phyloP scores from a whole-genome alignment of 2,797 vertebrate species.

The Salarias fasciatus region DNA sequence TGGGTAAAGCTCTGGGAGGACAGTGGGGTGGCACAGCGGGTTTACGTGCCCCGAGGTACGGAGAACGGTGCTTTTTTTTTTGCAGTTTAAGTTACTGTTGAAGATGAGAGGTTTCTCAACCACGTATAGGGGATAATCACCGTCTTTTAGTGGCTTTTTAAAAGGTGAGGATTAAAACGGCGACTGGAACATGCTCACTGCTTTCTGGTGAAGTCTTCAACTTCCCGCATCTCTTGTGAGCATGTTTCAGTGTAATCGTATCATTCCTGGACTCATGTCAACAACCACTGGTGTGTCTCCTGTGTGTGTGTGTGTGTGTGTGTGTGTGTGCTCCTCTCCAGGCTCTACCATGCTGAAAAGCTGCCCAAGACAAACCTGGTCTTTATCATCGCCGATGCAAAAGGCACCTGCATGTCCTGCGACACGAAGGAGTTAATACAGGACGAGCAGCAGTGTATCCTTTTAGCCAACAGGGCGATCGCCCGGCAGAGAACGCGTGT shows the following conservation, averaged over 20 bases:
- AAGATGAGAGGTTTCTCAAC: constrained; percentile 20
- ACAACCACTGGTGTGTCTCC: constrained; percentile 47
- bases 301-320: constrained; percentile 31
- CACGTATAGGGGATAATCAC: background rate
- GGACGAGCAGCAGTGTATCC: constrained; percentile 96
- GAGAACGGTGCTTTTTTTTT: constrained; percentile 26
- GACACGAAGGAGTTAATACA: constrained; percentile 86
- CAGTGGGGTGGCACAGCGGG: constrained; percentile 48
- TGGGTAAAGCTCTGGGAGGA: constrained; percentile 43
- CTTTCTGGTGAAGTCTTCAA: constrained; percentile 48
- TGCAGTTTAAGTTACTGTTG: background rate
- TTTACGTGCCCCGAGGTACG: constrained; percentile 29
- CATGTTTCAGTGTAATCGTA: constrained; percentile 42
- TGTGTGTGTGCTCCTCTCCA: constrained; percentile 64
- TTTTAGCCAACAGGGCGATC: constrained; percentile 65
- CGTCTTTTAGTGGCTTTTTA: background rate
- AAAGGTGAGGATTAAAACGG: background rate
- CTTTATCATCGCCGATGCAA: constrained; percentile 93
- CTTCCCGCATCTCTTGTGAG: constrained; percentile 35
- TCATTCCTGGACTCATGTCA: constrained; percentile 62
- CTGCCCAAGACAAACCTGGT: constrained; percentile 95
- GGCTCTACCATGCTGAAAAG: constrained; percentile 94
- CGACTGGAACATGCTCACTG: background rate
- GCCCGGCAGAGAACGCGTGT: constrained; percentile 14
- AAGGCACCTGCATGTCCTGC: constrained; percentile 85